phyloP scores from a whole-genome alignment of 2,888 invertebrate genomes.

The Pyrocoelia pectoralis region DNA sequence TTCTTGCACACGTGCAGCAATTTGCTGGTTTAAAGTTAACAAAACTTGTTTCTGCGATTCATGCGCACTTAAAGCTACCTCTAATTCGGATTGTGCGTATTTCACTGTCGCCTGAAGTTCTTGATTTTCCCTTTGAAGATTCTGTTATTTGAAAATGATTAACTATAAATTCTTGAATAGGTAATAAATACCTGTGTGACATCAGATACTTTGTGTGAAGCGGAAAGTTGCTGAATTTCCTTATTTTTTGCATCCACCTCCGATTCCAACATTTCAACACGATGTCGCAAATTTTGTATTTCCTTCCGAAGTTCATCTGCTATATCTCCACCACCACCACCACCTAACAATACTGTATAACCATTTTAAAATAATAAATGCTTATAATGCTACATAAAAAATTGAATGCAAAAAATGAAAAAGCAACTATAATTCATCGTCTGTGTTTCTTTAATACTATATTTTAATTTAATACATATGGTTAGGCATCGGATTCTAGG shows the following conservation, averaged over 20 bases:
- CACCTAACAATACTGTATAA: slow-evolving; percentile 53
- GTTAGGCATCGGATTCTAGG: too few relatives aligned
- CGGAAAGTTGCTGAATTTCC: slow-evolving; percentile 73
- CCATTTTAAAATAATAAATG: background rate
- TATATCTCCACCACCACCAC: slow-evolving; percentile 74
- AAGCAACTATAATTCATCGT: too few relatives aligned
- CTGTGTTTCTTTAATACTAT: too few relatives aligned
- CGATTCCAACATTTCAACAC: slow-evolving; percentile 83
- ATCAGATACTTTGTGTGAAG: slow-evolving; percentile 53
- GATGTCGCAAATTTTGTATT: slow-evolving; percentile 75
- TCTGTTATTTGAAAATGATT: slow-evolving; percentile 52
- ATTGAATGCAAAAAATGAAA: too few relatives aligned
- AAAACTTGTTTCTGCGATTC: slow-evolving; percentile 83
- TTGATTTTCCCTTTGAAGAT: slow-evolving; percentile 70
- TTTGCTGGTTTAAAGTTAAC: slow-evolving; percentile 83
- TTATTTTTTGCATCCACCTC: slow-evolving; percentile 86
- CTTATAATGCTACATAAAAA: too few relatives aligned
- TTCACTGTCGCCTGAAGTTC: slow-evolving; percentile 74
- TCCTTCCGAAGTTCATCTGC: slow-evolving; percentile 81
- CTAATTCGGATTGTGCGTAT: slow-evolving; percentile 80
- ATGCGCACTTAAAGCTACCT: slow-evolving; percentile 79
- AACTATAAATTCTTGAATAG: slow-evolving; percentile 2
- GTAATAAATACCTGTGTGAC: slow-evolving; percentile 38
- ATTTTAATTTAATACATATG: too few relatives aligned
- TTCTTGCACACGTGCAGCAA: slow-evolving; percentile 81